These are phyloP conservation scores for Thereva unica DNA, from an alignment of 2,888 invertebrate species.

Conservation along the genomic window DNA sequence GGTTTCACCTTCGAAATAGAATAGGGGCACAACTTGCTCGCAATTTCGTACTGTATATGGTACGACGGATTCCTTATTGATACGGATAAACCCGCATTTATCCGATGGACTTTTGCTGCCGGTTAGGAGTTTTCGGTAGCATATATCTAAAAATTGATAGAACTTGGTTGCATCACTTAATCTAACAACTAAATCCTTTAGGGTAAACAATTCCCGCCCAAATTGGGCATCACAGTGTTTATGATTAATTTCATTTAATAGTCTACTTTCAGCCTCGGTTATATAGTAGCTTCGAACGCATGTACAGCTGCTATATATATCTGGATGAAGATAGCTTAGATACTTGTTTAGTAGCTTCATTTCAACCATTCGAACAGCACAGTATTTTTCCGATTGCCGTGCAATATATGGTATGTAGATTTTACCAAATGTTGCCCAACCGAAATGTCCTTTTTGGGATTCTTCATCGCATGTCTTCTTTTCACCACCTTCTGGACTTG, in stretches of 20 bases:
- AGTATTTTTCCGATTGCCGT: constrained; percentile 81
- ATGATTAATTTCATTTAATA: constrained; percentile 90
- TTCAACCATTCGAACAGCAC: constrained; percentile 94
- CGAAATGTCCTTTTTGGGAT: constrained; percentile 81
- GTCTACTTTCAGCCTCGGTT: constrained; percentile 84
- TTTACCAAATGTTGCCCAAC: constrained; percentile 87
- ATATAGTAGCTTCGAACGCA: constrained; percentile 92
- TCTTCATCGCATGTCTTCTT: constrained; percentile 66
- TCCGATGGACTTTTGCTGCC: constrained; percentile 72
- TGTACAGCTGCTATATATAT: constrained; percentile 87
- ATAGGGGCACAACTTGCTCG: constrained; percentile 87
- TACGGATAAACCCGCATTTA: constrained; percentile 88
- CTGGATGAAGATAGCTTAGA: constrained; percentile 84
- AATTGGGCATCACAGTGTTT: constrained; percentile 91
- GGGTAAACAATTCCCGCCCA: constrained; percentile 84
- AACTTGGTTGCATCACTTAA: constrained; percentile 87
- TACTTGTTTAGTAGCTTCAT: constrained; percentile 87
- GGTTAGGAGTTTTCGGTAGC: constrained; percentile 78
- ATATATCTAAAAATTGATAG: constrained; percentile 86
- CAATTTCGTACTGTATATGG: constrained; percentile 85
- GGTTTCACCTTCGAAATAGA: constrained; percentile 86
- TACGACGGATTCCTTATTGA: constrained; percentile 91
- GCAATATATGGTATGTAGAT: constrained; percentile 87
- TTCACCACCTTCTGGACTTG: constrained; percentile 48
- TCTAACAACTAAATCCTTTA: constrained; percentile 87